phyloP scores from a whole-genome alignment of 2,797 vertebrate genomes.

The Molossus molossus region DNA sequence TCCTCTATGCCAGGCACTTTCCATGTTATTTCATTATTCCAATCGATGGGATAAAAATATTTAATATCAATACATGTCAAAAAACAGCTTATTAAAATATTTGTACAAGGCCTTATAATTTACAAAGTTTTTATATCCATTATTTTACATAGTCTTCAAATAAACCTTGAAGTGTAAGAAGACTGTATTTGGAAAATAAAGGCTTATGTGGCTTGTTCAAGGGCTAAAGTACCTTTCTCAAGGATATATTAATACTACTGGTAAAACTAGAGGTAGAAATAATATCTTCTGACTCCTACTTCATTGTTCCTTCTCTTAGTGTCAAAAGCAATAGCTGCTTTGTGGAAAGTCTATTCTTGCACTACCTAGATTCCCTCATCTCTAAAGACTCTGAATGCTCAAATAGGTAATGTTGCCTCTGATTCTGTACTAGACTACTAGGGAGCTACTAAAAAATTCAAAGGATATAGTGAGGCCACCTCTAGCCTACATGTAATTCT shows the following conservation, averaged over 20 bases:
- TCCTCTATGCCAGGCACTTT: background rate
- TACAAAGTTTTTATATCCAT: background rate
- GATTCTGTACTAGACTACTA: background rate
- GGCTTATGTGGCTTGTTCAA: background rate
- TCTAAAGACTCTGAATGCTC: background rate
- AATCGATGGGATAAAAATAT: background rate
- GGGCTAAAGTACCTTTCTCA: background rate
- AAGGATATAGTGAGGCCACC: background rate
- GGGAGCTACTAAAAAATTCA: background rate
- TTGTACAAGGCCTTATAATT: background rate
- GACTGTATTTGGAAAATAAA: background rate
- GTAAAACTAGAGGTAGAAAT: slow-evolving; percentile 1
- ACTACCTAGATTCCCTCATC: background rate
- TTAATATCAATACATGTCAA: slow-evolving; percentile 17
- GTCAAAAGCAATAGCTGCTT: slow-evolving; percentile 29
- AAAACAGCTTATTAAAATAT: background rate
- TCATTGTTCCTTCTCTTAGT: background rate
- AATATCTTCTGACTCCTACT: background rate
- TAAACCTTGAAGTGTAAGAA: background rate
- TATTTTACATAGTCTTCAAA: slow-evolving; percentile 53
- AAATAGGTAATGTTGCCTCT: background rate
- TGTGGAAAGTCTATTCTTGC: background rate
- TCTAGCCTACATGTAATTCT: slow-evolving; percentile 21
- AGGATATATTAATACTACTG: background rate
- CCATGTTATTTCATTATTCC: background rate